A percentile compares a stretch with the other conserved stretches of the same genome.
Evolutionary conservation across 2,888 invertebrate species (phyloP).

Genomic region (Halictus quadricinctus): DNA sequence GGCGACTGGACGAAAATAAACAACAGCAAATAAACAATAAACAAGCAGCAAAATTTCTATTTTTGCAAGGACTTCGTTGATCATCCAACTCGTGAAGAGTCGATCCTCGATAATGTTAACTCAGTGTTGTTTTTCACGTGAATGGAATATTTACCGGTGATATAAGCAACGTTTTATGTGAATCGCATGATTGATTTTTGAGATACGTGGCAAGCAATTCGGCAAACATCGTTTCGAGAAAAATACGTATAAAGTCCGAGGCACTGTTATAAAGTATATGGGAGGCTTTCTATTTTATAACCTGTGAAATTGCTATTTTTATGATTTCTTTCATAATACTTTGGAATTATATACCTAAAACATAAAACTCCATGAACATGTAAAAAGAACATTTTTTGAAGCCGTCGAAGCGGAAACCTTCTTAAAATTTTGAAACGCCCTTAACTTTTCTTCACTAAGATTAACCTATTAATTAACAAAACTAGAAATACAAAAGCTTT

Average conservation of each 20-base stretch:
- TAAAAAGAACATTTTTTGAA: not conserved
- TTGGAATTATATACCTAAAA: constrained; percentile 4
- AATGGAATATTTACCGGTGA: not conserved
- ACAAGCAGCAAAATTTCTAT: not conserved
- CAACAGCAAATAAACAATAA: not conserved
- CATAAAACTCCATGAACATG: not conserved
- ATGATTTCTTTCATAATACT: not conserved
- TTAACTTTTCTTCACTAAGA: not conserved
- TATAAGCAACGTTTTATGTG: not conserved
- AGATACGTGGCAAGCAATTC: not conserved
- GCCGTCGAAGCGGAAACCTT: not conserved
- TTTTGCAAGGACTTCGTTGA: not conserved
- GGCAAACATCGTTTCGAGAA: not conserved
- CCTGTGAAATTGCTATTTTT: not conserved
- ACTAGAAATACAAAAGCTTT: too few relatives aligned
- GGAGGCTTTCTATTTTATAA: not conserved
- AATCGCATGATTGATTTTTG: not conserved
- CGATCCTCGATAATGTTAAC: not conserved
- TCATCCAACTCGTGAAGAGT: not conserved
- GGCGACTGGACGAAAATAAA: not conserved
- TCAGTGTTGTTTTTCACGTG: not conserved
- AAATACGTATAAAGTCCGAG: not conserved
- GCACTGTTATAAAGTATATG: not conserved
- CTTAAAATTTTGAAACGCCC: not conserved
- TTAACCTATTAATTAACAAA: not conserved